These are phyloP conservation scores for Corapipo altera DNA, from an alignment of 2,113 vertebrate species.

Conservation along the genomic window DNA sequence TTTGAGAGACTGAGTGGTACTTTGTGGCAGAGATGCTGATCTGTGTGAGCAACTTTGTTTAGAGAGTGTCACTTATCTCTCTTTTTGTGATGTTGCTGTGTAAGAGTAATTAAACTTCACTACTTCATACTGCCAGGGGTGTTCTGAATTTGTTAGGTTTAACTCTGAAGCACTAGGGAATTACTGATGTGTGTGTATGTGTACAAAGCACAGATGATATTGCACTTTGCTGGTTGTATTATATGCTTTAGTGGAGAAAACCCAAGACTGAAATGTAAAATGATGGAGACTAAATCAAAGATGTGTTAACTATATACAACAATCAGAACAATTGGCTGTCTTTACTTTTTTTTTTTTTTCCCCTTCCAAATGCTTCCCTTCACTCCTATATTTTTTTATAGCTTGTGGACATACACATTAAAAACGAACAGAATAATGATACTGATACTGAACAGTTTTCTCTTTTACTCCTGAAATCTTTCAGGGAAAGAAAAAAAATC, in stretches of 20 bases:
- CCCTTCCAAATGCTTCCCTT: background rate
- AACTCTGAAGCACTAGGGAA: background rate
- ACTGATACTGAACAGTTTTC: background rate
- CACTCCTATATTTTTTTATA: background rate
- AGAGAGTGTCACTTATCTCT: background rate
- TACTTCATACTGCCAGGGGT: background rate
- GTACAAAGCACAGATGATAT: background rate
- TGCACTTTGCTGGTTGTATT: background rate
- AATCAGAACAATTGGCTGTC: background rate
- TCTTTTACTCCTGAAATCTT: background rate
- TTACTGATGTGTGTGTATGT: background rate
- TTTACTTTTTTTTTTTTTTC: background rate
- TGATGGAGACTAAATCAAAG: background rate
- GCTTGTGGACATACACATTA: background rate
- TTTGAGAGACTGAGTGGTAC: background rate
- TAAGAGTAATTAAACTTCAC: background rate
- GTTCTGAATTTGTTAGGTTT: background rate
- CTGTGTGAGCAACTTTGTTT: background rate
- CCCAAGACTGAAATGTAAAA: background rate
- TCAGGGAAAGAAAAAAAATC: background rate
- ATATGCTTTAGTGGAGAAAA: background rate
- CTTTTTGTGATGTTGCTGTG: background rate
- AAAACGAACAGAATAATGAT: background rate
- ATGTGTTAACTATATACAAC: background rate
- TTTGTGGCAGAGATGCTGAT: background rate